phyloP scores from a whole-genome alignment of 2,113 vertebrate genomes.

The Festucalex cinctus region DNA sequence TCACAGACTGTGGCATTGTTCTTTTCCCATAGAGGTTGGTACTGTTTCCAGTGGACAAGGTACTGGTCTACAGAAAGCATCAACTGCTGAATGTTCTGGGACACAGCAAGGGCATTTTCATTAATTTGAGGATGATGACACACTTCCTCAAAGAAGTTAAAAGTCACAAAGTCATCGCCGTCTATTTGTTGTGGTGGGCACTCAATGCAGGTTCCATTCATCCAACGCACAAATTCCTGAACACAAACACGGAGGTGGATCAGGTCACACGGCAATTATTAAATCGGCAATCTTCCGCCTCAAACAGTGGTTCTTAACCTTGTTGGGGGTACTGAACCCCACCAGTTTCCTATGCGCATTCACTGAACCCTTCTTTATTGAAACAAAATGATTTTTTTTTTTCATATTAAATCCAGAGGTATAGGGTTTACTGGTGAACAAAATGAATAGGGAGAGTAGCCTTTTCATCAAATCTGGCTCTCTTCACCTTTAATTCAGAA shows the following conservation, averaged over 20 bases:
- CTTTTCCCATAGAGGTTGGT: slow-evolving; percentile 82
- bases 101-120: slow-evolving; percentile 73
- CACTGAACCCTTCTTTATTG: too few relatives aligned
- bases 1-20: slow-evolving; percentile 80
- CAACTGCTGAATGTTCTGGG: slow-evolving; percentile 77
- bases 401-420: too few relatives aligned
- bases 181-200: slow-evolving; percentile 79
- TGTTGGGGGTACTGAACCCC: too few relatives aligned
- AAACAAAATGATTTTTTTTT: too few relatives aligned
- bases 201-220: slow-evolving; percentile 84
- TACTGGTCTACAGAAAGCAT: slow-evolving; percentile 72
- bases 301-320: too few relatives aligned
- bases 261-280: background rate
- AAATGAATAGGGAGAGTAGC: too few relatives aligned
- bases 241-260: background rate
- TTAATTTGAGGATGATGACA: slow-evolving; percentile 76
- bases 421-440: too few relatives aligned
- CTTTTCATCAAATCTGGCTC: too few relatives aligned
- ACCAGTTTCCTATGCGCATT: too few relatives aligned
- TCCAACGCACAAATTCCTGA: slow-evolving; percentile 90
- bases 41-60: slow-evolving; percentile 82
- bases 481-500: too few relatives aligned
- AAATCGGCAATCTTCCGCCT: background rate
- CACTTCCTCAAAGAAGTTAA: slow-evolving; percentile 83
- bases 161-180: slow-evolving; percentile 61